Percentiles rank a stretch among this genome's conserved stretches.
Conservation (phyloP, 2,888 invertebrate genomes). For the Fragum whitleyi region DNA sequence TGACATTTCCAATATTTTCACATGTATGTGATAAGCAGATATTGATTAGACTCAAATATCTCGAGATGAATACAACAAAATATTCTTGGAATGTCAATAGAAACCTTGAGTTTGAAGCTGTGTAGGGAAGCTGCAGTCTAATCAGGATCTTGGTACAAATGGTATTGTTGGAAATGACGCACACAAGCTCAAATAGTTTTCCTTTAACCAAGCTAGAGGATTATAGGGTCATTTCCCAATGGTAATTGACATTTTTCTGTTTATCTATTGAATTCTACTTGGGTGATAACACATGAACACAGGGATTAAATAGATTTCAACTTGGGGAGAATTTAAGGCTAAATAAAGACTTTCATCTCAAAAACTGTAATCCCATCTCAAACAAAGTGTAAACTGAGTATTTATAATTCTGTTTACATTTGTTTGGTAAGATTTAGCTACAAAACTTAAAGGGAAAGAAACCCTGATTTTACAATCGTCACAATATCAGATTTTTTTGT, state of each 20-base stretch:
- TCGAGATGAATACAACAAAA: no score
- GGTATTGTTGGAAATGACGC: no score
- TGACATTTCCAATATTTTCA: no score
- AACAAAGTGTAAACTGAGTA: slow-evolving; percentile 17
- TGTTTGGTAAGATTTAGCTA: slow-evolving; percentile 2
- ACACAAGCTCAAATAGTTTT: no score
- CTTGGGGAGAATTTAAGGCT: neutral
- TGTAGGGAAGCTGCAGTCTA: no score
- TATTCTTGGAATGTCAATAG: no score
- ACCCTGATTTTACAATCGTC: neutral
- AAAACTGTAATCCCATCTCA: slow-evolving; percentile 27
- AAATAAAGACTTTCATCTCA: slow-evolving; percentile 8
- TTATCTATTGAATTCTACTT: slow-evolving; percentile 23
- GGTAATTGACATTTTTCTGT: neutral
- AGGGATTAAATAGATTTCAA: neutral
- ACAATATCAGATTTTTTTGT: no score
- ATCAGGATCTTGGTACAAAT: no score
- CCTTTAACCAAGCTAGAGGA: no score
- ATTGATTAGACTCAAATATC: no score
- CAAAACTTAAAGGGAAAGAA: neutral
- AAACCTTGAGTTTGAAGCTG: no score
- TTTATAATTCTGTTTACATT: slow-evolving; percentile 22
- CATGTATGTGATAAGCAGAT: no score
- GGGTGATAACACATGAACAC: slow-evolving; percentile 6
- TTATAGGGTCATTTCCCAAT: neutral